phyloP scores from a whole-genome alignment of 1,140 invertebrate genomes.

The Drosophila sturtevanti region DNA sequence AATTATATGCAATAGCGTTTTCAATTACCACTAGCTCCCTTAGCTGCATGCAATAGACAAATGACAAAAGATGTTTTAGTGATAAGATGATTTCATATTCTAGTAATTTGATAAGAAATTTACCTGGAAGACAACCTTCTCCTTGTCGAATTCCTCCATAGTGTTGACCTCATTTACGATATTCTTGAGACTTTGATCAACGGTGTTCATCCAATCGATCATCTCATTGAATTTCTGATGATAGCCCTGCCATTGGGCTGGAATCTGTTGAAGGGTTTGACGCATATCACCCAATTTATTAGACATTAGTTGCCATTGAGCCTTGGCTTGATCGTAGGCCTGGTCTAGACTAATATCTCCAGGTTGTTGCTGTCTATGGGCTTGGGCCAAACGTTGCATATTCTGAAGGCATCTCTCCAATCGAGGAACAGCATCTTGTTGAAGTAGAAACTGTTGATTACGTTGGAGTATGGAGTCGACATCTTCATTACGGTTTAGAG shows the following conservation, averaged over 20 bases:
- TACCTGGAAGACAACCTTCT: constrained; percentile 95
- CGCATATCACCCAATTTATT: constrained; percentile 88
- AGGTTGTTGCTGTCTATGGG: constrained; percentile 86
- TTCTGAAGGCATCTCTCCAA: constrained; percentile 90
- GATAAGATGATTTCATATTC: constrained; percentile 16
- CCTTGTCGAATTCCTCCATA: constrained; percentile 93
- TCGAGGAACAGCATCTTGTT: constrained; percentile 87
- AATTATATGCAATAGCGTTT: constrained; percentile 38
- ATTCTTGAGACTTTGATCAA: constrained; percentile 91
- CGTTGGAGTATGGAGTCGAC: constrained; percentile 89
- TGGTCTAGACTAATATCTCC: constrained; percentile 87
- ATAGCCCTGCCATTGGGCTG: constrained; percentile 94
- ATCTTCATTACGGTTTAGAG: constrained; percentile 93
- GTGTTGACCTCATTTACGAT: constrained; percentile 93
- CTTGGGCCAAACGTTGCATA: constrained; percentile 88
- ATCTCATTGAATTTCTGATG: constrained; percentile 92
- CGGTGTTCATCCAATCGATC: constrained; percentile 94
- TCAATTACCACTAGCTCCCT: constrained; percentile 85
- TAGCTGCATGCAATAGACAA: constrained; percentile 81
- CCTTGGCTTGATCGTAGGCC: constrained; percentile 87
- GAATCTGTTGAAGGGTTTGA: constrained; percentile 92
- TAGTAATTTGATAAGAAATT: constrained; percentile 41
- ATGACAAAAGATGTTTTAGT: constrained; percentile 33
- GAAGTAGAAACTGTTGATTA: constrained; percentile 90
- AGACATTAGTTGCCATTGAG: constrained; percentile 89